Evolutionary conservation across 2,888 invertebrate species (phyloP).

Genomic region (Limnephilus marmoratus): DNA sequence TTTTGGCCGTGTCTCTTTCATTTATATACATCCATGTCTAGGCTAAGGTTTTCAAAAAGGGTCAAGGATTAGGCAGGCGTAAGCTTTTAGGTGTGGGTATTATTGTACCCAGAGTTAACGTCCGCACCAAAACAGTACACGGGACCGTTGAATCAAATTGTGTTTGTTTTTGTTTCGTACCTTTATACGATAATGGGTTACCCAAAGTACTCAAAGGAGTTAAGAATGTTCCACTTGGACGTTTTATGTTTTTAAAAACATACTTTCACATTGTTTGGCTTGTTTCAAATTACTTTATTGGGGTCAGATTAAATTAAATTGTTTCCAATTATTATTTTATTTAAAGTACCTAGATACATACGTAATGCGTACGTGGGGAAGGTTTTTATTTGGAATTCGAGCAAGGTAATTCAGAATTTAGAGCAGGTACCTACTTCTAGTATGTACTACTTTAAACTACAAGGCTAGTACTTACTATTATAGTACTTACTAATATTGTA

Average conservation of each 20-base stretch:
- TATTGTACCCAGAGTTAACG: background rate
- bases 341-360: background rate
- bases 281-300: background rate
- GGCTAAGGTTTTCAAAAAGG: slow-evolving; percentile 22
- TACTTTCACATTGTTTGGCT: background rate
- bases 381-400: background rate
- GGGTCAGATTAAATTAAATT: background rate
- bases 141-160: slow-evolving; percentile 17
- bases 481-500: no score
- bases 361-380: background rate
- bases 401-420: background rate
- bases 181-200: slow-evolving; percentile 24
- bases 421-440: background rate
- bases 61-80: slow-evolving; percentile 7
- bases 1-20: no score
- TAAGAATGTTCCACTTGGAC: slow-evolving; percentile 11
- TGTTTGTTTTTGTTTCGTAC: slow-evolving; percentile 41
- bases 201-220: slow-evolving; percentile 10
- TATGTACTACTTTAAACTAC: background rate
- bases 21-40: background rate
- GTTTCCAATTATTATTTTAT: background rate
- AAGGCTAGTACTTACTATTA: background rate
- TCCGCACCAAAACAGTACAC: background rate
- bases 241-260: background rate
- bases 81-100: background rate